These are phyloP conservation scores for Willisornis vidua DNA, from an alignment of 2,113 vertebrate species.

Conservation along the genomic window DNA sequence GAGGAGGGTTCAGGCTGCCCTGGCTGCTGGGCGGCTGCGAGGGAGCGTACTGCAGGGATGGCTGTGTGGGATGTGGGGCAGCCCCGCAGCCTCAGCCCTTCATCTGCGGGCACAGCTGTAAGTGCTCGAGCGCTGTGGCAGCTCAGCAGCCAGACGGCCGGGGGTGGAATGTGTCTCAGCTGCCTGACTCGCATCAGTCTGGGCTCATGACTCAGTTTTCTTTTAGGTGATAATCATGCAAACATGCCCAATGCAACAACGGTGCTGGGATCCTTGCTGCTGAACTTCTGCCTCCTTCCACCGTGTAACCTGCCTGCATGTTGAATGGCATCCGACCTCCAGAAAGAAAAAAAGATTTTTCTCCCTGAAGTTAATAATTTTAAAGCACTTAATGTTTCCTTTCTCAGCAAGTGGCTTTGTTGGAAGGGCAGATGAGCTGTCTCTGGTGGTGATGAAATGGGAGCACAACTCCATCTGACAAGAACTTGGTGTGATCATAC, in stretches of 20 bases:
- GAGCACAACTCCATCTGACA: constrained; percentile 5
- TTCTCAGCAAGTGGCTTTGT: not conserved
- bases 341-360: not conserved
- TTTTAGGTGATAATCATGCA: not conserved
- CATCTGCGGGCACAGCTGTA: fast-evolving
- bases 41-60: not conserved
- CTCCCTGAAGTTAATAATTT: not conserved
- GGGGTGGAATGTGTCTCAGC: not conserved
- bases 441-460: not conserved
- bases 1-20: not conserved
- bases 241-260: not conserved
- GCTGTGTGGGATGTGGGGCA: not conserved
- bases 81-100: not conserved
- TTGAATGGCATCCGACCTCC: not conserved
- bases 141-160: not conserved
- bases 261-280: not conserved
- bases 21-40: fast-evolving
- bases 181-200: not conserved
- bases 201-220: not conserved
- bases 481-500: not conserved
- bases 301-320: fast-evolving
- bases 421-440: not conserved
- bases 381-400: not conserved
- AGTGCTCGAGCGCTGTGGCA: not conserved
- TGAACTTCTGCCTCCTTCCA: not conserved